Base-by-base conservation (phyloP, 2,888 invertebrate genomes). In the Andrena trimmerana region DNA sequence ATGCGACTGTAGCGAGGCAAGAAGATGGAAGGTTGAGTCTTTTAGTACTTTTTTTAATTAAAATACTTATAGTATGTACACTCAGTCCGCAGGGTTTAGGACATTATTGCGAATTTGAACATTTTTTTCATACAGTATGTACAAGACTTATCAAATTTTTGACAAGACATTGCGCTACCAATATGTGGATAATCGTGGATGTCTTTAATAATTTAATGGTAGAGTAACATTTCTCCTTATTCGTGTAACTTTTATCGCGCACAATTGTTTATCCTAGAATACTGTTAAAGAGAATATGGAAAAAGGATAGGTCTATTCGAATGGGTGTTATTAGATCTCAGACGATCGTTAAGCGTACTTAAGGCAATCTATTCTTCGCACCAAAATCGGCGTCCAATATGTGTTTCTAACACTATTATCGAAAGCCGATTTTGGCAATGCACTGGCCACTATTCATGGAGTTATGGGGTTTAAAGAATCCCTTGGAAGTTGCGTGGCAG, bases 31-130 rank as follows among this genome's bases (percentile, higher is more conserved):
- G 24, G 29, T 50, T 7, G 48, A 54, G n/a, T 31, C 62, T 57
- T 81, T 75, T 70, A 60, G 60, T 82, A 75, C 80, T 76, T 76
- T 81, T 91, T 88, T 90, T 88, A 89, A 88, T 91, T 90, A 91
- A 90, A 91, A 91, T 91, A 92, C 87, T 90, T 90, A 89, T 89
- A 90, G 78, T 91, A 93, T 92, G 90, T 92, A 92, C 92, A 93
- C 85, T 92, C 90, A 90, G 90, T 92, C 91, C 90, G 81, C 86
- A 89, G 84, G 88, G 85, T 89, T 85, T 75, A 83, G 79, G 62
- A 85, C 68, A 62, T 67, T 60, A 74, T 68, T 52, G 52, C 52
- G 63, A 52, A 63, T 63, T 66, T 60, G 20, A 81, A 84, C 33
- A 77, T 48, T 31, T 74, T 59, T 77, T 29, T 67, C 74, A 5